Evolutionary conservation across 2,113 vertebrate genomes (phyloP).

Genomic region (Tylochromis polylepis): DNA sequence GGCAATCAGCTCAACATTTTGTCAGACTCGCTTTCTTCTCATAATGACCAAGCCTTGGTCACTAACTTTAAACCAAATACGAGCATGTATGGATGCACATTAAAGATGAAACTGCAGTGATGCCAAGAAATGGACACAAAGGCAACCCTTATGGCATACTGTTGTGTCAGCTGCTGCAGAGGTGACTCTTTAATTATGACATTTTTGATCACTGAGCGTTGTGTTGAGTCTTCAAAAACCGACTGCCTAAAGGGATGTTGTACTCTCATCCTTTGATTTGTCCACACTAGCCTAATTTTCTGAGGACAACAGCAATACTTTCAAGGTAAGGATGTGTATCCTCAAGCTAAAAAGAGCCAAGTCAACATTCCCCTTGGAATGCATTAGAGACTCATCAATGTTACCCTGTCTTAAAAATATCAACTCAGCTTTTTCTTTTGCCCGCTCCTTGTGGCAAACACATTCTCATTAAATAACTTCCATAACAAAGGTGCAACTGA

Average conservation of each 20-base stretch:
- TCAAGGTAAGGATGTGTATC: slow-evolving; percentile 61
- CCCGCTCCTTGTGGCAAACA: slow-evolving; percentile 58
- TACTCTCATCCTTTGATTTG: slow-evolving; percentile 7
- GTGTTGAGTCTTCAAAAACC: neutral
- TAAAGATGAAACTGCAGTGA: neutral
- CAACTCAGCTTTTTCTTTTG: slow-evolving; percentile 68
- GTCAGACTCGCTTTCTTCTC: neutral
- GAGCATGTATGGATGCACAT: neutral
- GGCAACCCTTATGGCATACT: neutral
- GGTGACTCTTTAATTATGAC: neutral
- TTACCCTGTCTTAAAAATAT: slow-evolving; percentile 57
- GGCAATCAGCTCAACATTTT: neutral
- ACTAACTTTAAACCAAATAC: neutral
- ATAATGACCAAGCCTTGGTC: neutral
- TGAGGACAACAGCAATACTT: slow-evolving; percentile 45
- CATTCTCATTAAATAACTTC: slow-evolving; percentile 67
- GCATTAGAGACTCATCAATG: slow-evolving; percentile 66
- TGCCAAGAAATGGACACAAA: neutral
- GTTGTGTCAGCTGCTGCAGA: neutral
- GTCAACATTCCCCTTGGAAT: slow-evolving; percentile 66
- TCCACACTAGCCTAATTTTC: slow-evolving; percentile 3
- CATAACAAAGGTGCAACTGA: slow-evolving; percentile 34
- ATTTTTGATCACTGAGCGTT: neutral
- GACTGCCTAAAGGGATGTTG: neutral
- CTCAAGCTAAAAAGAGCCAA: slow-evolving; percentile 59